Evolutionary conservation across 2,888 invertebrate species (phyloP), one percentile per base, ranked within the genome.

Genomic region (Allolobophora icterica): DNA sequence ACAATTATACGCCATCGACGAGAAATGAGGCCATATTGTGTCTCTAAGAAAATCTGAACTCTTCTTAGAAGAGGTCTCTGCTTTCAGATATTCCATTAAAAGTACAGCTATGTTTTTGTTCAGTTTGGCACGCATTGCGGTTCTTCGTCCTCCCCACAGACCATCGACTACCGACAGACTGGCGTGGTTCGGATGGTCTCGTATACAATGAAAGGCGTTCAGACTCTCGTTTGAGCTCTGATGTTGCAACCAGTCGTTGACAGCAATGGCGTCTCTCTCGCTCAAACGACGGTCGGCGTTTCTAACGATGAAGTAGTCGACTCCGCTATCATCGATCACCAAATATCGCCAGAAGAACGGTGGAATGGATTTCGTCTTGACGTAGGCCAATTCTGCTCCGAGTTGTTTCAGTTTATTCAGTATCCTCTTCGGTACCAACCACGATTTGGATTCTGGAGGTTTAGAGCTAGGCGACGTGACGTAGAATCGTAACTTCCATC

Each of bases 401-500:
- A 89, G 52, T 52, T 89, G 89, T 34, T 89, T 42, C 42, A 89
- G 89, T 52, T 42, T 89, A 3, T 5, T 42, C 38, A 89, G 33
- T 42, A 89, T 45, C 45, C 89, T 89, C 52, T 30, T 33, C 13
- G 89, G 89, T 19, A 89, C 89, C 38, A 52, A 45, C 42, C 35
- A 87, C 35, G 42, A 38, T 30, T 89, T 24, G 52, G 19, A 42
- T 0, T 30, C 89, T 42, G 45, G 8, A 6, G 89, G 15, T 11
- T 35, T 30, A 33, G 52, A 38, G 21, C 52, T 11, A 34, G 30
- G 71, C 19, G 89, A n/a, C 19, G 34, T 87, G 34, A 92, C 90
- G 58, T 92, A 92, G 33, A 92, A 83, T 24, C 91, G 45, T 35
- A 92, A 89, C 15, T 90, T 91, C 92, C 92, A 92, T 21, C 71